These are phyloP conservation scores for Pteronotus mesoamericanus DNA, from an alignment of 2,797 vertebrate species.

Conservation along the genomic window DNA sequence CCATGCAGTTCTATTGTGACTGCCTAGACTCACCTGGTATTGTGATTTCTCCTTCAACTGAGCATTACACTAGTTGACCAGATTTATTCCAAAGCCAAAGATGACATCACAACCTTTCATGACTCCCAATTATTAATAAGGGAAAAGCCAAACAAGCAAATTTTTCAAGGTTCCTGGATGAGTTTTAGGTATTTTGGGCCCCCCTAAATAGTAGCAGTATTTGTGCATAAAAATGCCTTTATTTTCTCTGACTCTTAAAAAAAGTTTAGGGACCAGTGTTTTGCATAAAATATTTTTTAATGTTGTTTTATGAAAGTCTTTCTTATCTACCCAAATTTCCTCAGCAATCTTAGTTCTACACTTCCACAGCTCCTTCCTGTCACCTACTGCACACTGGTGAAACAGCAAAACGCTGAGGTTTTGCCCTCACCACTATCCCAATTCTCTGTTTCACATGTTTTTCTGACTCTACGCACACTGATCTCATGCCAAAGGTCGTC, in stretches of 20 bases:
- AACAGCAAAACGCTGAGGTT: not conserved
- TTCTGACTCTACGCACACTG: not conserved
- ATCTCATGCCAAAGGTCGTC: not conserved
- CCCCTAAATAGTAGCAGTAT: not conserved
- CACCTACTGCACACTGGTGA: not conserved
- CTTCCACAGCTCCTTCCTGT: not conserved
- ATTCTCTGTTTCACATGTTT: not conserved
- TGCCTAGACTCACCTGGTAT: not conserved
- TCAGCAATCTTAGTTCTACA: not conserved
- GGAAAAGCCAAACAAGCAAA: not conserved
- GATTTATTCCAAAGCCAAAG: not conserved
- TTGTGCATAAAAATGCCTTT: not conserved
- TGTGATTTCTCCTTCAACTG: not conserved
- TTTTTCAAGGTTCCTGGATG: not conserved
- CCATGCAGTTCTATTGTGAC: not conserved
- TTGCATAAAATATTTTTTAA: not conserved
- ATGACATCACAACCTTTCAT: not conserved
- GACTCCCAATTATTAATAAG: not conserved
- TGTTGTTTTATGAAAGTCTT: not conserved
- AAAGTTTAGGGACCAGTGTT: not conserved
- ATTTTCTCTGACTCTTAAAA: not conserved
- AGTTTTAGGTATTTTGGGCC: not conserved
- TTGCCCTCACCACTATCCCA: not conserved
- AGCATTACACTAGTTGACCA: not conserved
- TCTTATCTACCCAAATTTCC: not conserved